phyloP scores from a whole-genome alignment of 2,113 vertebrate species.

The Cyprinodon variegatus region DNA sequence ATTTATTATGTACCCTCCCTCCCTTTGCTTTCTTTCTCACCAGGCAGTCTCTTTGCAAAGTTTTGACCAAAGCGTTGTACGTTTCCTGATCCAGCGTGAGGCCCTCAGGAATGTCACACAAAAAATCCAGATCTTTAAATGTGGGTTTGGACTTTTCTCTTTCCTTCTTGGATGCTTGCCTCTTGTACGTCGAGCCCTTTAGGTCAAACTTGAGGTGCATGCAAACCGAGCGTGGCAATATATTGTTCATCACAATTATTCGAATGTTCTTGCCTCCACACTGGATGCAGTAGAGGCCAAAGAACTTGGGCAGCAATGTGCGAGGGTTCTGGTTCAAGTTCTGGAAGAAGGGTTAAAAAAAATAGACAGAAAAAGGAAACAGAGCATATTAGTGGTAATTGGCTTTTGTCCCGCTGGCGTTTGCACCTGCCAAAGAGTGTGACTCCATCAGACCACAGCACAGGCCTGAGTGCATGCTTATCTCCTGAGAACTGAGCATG shows the following conservation, averaged over 20 bases:
- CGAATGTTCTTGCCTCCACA: slow-evolving; percentile 98
- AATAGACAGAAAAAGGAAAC: background rate
- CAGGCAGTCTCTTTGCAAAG: slow-evolving; percentile 94
- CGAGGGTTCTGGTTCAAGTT: slow-evolving; percentile 98
- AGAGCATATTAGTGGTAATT: background rate
- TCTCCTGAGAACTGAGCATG: slow-evolving; percentile 31
- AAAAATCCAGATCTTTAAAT: slow-evolving; percentile 96
- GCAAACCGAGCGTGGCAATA: slow-evolving; percentile 90
- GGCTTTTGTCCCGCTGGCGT: background rate
- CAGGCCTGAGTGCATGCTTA: slow-evolving; percentile 22
- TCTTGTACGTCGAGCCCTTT: slow-evolving; percentile 97
- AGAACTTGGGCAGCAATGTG: slow-evolving; percentile 96
- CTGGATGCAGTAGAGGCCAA: slow-evolving; percentile 96
- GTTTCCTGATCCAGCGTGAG: slow-evolving; percentile 92
- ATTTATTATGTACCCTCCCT: background rate
- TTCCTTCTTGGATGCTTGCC: slow-evolving; percentile 94
- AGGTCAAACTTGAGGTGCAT: slow-evolving; percentile 99
- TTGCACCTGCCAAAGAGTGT: slow-evolving; percentile 57
- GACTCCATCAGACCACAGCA: slow-evolving; percentile 23
- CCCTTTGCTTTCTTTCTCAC: slow-evolving; percentile 77
- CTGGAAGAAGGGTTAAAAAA: slow-evolving; percentile 61
- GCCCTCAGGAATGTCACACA: slow-evolving; percentile 91
- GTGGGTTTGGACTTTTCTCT: slow-evolving; percentile 94
- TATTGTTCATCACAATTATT: slow-evolving; percentile 96
- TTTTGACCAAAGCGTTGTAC: slow-evolving; percentile 90